Base-by-base conservation (phyloP, 2,113 vertebrate genomes). In the Mellivora capensis region DNA sequence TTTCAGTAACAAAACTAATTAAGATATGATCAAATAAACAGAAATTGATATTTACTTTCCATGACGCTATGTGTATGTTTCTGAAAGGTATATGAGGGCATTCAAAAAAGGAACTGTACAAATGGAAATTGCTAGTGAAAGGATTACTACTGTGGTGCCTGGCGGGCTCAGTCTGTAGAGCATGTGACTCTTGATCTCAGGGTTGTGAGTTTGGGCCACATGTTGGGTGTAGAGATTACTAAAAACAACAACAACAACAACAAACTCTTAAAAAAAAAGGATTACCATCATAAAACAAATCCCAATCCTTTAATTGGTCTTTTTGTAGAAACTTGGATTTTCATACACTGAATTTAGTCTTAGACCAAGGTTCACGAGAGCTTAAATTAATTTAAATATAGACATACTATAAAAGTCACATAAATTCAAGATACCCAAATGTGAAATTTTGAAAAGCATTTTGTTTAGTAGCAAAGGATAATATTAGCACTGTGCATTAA, bases 401-500 rank as follows among this genome's bases (percentile, higher is more conserved):
- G 86, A 47, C 74, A 54, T 59, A 15, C 88, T 80, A 17, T 29
- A 54, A 89, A 94, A 91, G 62, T 81, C 69, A 90, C 57, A 95
- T 74, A 86, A 82, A 90, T 93, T 85, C 74, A 94, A 96, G 90
- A 96, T 82, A 88, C 52, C 37, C 49, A 94, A 57, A 87, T 80
- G 67, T 86, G 54, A 96, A 83, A 90, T 93, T 96, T 90, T 76
- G 76, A 90, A 61, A 93, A 81, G 64, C 39, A 82, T 90, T 88
- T 81, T 93, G 47, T 90, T 94, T 89, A 95, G 37, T 34, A 72
- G 76, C 64, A 94, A 97, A 97, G 29, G 49, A 74, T 95, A 93
- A 87, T 87, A 94, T 95, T 86, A 96, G 88, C 67, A 84, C 44
- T 86, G 72, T 94, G 62, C 69, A 80, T 95, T 93, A 93, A 98